These are phyloP conservation scores for Delichon dasypus DNA, from an alignment of 2,797 vertebrate species.

Conservation along the genomic window DNA sequence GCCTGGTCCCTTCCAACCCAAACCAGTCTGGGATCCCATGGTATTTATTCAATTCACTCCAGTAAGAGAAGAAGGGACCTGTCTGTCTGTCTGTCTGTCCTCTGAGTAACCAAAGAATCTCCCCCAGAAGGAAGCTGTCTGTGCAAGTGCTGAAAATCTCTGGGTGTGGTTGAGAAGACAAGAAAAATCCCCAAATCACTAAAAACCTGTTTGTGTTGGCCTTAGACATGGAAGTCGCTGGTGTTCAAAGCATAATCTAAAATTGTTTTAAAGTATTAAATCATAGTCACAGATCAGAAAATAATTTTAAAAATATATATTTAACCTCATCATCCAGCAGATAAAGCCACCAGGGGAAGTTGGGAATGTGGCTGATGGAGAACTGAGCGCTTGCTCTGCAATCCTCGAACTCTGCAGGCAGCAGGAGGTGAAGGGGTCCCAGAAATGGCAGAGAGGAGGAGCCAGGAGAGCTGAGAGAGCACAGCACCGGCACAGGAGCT, in stretches of 20 bases:
- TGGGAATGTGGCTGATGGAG: not conserved
- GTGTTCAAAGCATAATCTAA: not conserved
- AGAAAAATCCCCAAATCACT: not conserved
- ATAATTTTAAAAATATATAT: not conserved
- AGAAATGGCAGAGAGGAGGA: not conserved
- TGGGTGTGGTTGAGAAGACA: not conserved
- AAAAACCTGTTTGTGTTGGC: not conserved
- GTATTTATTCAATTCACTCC: not conserved
- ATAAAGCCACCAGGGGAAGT: not conserved
- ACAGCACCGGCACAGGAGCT: not conserved
- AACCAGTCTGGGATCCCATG: too few relatives aligned
- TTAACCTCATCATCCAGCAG: not conserved
- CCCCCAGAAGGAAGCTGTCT: not conserved
- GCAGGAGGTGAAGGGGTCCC: not conserved
- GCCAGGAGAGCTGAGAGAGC: not conserved
- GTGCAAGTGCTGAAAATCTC: not conserved
- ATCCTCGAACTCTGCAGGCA: not conserved
- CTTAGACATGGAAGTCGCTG: accelerated
- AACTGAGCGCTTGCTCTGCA: not conserved
- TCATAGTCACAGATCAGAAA: not conserved
- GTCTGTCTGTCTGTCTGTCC: not conserved
- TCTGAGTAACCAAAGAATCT: not conserved
- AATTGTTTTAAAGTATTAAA: not conserved
- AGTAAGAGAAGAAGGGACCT: not conserved
- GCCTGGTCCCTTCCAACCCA: not conserved